phyloP scores from a whole-genome alignment of 2,888 invertebrate species.

The Chrysolina americana region DNA sequence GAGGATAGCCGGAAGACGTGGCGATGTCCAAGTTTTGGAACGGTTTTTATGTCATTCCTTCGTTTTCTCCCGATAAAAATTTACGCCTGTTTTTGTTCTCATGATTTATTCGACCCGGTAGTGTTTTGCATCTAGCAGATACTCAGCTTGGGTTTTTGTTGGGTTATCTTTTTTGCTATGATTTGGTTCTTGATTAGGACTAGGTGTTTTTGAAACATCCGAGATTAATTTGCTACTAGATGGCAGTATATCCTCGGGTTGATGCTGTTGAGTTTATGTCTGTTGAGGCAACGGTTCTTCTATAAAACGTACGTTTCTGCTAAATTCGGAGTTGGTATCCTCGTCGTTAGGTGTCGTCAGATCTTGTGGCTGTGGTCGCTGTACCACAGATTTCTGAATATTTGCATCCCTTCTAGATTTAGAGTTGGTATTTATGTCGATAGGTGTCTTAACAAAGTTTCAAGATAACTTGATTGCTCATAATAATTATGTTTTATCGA shows the following conservation, averaged over 20 bases:
- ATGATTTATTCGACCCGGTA: neutral
- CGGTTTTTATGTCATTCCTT: too few species aligned
- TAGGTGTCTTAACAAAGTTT: conserved; percentile 27
- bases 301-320: neutral
- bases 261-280: neutral
- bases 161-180: neutral
- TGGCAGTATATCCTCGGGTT: neutral
- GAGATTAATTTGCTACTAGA: neutral
- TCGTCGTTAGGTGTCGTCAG: conserved; percentile 20
- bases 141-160: neutral
- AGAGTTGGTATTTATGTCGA: conserved; percentile 13
- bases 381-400: conserved; percentile 7
- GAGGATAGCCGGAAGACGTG: neutral
- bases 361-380: conserved; percentile 9
- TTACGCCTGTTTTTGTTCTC: neutral
- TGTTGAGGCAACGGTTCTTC: too few species aligned
- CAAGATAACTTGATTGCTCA: too few species aligned
- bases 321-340: neutral
- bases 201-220: neutral
- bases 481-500: too few species aligned
- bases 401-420: conserved; percentile 15
- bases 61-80: too few species aligned
- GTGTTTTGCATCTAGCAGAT: neutral
- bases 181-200: neutral
- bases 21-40: too few species aligned